Conservation (phyloP, 1,140 invertebrate genomes). For the Pachypeltis micranthus region DNA sequence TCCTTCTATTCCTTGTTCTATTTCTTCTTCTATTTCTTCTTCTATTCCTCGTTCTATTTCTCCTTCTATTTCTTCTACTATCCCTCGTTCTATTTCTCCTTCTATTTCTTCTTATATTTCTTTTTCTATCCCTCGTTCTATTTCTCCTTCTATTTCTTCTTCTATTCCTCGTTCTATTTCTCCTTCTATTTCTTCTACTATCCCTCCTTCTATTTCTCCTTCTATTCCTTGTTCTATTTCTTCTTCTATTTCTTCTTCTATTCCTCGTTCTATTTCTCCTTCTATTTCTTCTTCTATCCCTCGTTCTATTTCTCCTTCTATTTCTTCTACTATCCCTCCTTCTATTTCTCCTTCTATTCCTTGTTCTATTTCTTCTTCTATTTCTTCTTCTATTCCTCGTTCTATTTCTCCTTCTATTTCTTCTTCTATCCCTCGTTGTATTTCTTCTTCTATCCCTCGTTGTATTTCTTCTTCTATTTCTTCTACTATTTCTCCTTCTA, state of each 20-base stretch:
- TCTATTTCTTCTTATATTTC: neutral
- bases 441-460: neutral
- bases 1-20: neutral
- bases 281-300: neutral
- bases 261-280: neutral
- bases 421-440: neutral
- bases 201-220: neutral
- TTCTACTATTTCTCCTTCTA: neutral
- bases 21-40: neutral
- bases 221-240: neutral
- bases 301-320: too few relatives aligned
- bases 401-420: neutral
- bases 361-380: neutral
- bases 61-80: neutral
- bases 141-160: neutral
- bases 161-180: neutral
- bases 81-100: neutral
- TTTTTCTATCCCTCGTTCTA: neutral
- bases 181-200: neutral
- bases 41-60: neutral
- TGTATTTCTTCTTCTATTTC: neutral
- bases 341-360: neutral
- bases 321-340: neutral
- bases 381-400: neutral
- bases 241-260: neutral